Evolutionary conservation across 2,113 vertebrate genomes (phyloP), one percentile per base, ranked within the genome.

Genomic region (Varanus komodoensis): DNA sequence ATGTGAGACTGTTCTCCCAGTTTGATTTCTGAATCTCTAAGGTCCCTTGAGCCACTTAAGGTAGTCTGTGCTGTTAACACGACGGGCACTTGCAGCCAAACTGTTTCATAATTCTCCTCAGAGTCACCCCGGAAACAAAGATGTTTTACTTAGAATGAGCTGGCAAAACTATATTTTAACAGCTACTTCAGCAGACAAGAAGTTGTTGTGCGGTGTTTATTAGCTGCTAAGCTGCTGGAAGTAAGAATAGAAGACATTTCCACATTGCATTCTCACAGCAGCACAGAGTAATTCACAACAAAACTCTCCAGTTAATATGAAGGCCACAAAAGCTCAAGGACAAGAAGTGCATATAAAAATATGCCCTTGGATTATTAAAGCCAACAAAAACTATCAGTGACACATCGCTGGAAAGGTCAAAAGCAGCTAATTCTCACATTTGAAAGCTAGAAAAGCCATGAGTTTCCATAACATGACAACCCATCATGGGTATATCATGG

Each of bases 221-320:
- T 97, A 97, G 97, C 97, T 97, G 97, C 95, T 97, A 97, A 98
- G 97, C 96, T 97, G 96, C 95, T 96, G 96, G 95, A 95, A 96
- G 97, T 93, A 96, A 95, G 95, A 97, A 95, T 92, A 97, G 96
- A 96, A 95, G 96, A 95, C 91, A 95, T 96, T 94, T 94, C 96
- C 90, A 93, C 94, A 92, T 93, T 94, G 93, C 95, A 95, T 91
- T 71, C 94, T 95, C 94, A 92, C 93, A 83, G 93, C 81, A 92
- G 90, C 0, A 9, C 92, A 88, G 94, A 96, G 94, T 93, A 91
- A 89, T 93, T 94, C 95, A 89, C 94, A 89, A 87, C 93, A 93
- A 87, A 94, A 96, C 95, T 96, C 96, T 96, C 95, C 95, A 86
- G 93, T 93, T 92, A 95, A 95, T 92, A 96, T 87, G 94, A 93